Evolutionary conservation across 2,888 invertebrate species (phyloP).

Genomic region (Hyles lineata): DNA sequence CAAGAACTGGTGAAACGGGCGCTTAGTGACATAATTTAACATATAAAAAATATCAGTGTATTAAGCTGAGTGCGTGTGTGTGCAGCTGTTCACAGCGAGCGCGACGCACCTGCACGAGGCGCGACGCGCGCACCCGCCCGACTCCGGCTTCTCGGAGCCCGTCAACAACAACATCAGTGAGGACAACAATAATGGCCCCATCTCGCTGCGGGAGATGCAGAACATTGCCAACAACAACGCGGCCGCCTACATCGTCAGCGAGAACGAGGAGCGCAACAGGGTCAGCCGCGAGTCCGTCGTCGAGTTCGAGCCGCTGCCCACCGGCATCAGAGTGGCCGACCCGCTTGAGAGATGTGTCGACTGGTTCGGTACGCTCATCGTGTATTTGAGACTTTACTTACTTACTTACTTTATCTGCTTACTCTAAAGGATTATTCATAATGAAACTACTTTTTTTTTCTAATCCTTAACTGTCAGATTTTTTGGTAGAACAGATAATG

Average conservation of each 20-base stretch:
- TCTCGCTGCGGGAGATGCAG: slow-evolving; percentile 83
- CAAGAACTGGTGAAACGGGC: too few relatives aligned
- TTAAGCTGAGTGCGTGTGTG: slow-evolving; percentile 9
- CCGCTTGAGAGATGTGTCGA: slow-evolving; percentile 73
- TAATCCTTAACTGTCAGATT: too few relatives aligned
- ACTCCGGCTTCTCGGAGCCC: slow-evolving; percentile 77
- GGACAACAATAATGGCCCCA: slow-evolving; percentile 85
- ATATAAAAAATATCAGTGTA: slow-evolving; percentile 11
- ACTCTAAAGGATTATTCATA: too few relatives aligned
- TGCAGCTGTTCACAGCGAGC: slow-evolving; percentile 74
- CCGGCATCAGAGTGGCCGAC: slow-evolving; percentile 65
- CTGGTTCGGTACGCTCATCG: slow-evolving; percentile 73
- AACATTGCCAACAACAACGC: slow-evolving; percentile 85
- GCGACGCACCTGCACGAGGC: slow-evolving; percentile 75
- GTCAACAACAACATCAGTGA: slow-evolving; percentile 78
- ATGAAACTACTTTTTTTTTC: too few relatives aligned
- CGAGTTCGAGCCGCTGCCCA: slow-evolving; percentile 76
- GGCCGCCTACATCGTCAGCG: slow-evolving; percentile 79
- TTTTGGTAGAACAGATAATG: too few relatives aligned
- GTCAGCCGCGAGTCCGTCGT: slow-evolving; percentile 76
- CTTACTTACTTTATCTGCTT: too few relatives aligned
- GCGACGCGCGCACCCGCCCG: slow-evolving; percentile 71
- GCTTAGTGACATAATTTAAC: not conserved
- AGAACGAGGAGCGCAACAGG: slow-evolving; percentile 77
- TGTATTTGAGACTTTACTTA: too few relatives aligned